Evolutionary conservation across 1,140 invertebrate genomes (phyloP), one percentile per base, ranked within the genome.

Genomic region (Aphaenogaster floridana): DNA sequence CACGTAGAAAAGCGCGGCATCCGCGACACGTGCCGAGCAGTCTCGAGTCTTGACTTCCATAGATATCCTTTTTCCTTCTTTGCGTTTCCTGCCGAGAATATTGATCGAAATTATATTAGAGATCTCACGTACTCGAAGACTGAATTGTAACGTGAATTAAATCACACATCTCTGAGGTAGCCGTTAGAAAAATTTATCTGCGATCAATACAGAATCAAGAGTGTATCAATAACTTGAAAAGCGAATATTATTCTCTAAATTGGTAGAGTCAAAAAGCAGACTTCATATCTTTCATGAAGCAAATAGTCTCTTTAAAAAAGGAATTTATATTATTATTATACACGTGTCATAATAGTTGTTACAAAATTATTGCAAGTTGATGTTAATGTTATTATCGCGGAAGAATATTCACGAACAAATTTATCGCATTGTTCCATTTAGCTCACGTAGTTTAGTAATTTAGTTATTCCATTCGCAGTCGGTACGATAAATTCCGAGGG

Each of bases 1-100:
- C 86, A 83, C 78, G 86, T 86, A 48, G 54, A 81, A 86, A 86
- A 86, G 66, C 78, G 48, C 76, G 34, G 66, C 45, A 86, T 45
- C 36, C 77, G 36, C 50, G 66, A 81, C 68, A 42, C 78, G 64
- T 86, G 78, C 57, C 36, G 79, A 86, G 42, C 64, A 69, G 50
- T 69, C 77, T 48, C 39, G 15, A 78, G 63, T 79, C 83, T 77
- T 54, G 59, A 86, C 61, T 85, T 34, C 36, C 21, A 54, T 54
- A 57, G 39, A 52, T n/a, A n/a, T 39, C 45, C 13, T 61, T 57
- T 59, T 78, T 36, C 39, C 50, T 59, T 15, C 36, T 86, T 48
- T 45, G 28, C 52, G 17, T 61, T 86, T 79, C 48, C 74, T 86
- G 78, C 48, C 7, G n/a, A 7, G 80, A 84, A 84, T 84, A 84